phyloP scores from a whole-genome alignment of 2,888 invertebrate species.

The Bellardia pandia region DNA sequence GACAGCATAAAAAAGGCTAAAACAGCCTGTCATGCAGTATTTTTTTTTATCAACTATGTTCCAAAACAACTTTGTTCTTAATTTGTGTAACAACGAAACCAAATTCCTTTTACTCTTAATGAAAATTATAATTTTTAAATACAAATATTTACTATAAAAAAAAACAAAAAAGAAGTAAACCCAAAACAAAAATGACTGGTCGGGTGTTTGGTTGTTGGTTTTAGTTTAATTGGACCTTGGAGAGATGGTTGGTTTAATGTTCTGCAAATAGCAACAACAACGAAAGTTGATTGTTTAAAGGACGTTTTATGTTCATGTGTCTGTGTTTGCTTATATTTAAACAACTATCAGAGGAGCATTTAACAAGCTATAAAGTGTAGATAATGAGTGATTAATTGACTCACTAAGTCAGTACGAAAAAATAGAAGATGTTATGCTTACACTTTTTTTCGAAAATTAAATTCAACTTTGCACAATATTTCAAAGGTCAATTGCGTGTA shows the following conservation, averaged over 20 bases:
- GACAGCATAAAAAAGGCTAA: neutral
- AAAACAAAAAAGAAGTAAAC: neutral
- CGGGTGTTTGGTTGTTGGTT: neutral
- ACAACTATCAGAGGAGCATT: conserved; percentile 41
- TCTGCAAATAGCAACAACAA: conserved; percentile 3
- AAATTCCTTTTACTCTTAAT: conserved; percentile 43
- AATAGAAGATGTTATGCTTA: neutral
- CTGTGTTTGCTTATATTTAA: neutral
- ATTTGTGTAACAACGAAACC: conserved; percentile 33
- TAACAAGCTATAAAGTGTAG: conserved; percentile 58
- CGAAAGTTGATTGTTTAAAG: conserved; percentile 9
- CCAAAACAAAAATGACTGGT: conserved; percentile 3
- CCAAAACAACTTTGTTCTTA: conserved; percentile 12
- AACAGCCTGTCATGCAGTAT: neutral
- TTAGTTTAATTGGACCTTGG: conserved; percentile 25
- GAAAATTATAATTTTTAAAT: conserved; percentile 56
- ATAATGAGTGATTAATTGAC: conserved; percentile 70
- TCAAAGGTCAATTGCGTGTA: conserved; percentile 56
- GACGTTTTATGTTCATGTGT: neutral
- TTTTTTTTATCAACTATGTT: conserved; percentile 36
- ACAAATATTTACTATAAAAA: conserved; percentile 3
- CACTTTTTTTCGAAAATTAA: conserved; percentile 44
- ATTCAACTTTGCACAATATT: conserved; percentile 61
- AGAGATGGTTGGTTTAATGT: neutral
- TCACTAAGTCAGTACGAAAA: conserved; percentile 36